phyloP scores from a whole-genome alignment of 2,888 invertebrate species.

The Mesoligia furuncula region DNA sequence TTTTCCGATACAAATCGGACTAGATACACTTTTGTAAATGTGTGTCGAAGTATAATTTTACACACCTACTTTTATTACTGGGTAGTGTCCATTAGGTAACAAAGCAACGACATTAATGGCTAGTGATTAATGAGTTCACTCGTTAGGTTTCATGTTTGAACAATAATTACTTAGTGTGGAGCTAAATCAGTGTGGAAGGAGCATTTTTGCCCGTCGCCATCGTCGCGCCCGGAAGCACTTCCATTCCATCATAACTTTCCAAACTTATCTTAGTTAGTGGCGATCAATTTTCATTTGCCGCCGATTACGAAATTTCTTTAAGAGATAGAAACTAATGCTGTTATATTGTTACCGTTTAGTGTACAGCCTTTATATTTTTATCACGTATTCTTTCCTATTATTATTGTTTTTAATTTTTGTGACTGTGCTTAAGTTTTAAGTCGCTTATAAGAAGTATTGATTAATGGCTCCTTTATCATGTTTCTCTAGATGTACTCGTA shows the following conservation, averaged over 20 bases:
- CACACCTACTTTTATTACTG: conserved; percentile 66
- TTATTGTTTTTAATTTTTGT: neutral
- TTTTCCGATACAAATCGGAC: conserved; percentile 19
- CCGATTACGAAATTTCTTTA: conserved; percentile 83
- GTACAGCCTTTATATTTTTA: conserved; percentile 6
- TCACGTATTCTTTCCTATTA: neutral
- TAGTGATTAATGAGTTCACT: conserved; percentile 81
- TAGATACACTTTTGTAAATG: conserved; percentile 13
- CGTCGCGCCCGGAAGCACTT: conserved; percentile 78
- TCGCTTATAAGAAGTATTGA: neutral
- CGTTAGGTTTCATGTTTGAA: conserved; percentile 82
- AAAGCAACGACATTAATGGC: conserved; percentile 74
- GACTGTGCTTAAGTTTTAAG: neutral
- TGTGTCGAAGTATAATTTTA: conserved; percentile 44
- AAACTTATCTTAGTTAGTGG: conserved; percentile 88
- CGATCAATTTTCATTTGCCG: conserved; percentile 89
- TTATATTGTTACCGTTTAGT: conserved; percentile 65
- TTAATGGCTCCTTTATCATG: too few species aligned
- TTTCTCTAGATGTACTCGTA: neutral
- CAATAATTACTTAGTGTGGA: conserved; percentile 81
- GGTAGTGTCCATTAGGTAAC: conserved; percentile 74
- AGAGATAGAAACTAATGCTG: conserved; percentile 73
- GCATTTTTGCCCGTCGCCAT: conserved; percentile 77
- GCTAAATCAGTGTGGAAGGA: conserved; percentile 76
- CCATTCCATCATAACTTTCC: conserved; percentile 85